phyloP scores from a whole-genome alignment of 30 jellyfish, hydroid and myxozoan genomes.

The Hydra vulgaris region DNA sequence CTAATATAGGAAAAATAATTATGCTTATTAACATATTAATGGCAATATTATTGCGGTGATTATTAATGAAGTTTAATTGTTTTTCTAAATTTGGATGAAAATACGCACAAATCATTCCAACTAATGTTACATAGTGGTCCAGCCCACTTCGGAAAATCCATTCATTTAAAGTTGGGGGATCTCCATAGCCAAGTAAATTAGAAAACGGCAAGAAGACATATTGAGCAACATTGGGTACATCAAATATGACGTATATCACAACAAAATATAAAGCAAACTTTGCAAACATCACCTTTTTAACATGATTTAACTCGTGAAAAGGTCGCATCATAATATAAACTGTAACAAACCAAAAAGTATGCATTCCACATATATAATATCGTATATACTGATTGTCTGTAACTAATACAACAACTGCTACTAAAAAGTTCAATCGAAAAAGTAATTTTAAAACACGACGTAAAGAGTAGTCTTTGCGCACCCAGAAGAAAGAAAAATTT shows the following conservation, averaged over 20 bases:
- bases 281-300: constrained; percentile 40
- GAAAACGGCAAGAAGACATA: constrained; percentile 58
- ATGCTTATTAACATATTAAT: constrained; percentile 3
- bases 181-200: constrained; percentile 37
- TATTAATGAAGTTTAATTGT: constrained; percentile 14
- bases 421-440: constrained; percentile 80
- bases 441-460: constrained; percentile 67
- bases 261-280: constrained; percentile 52
- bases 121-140: constrained; percentile 79
- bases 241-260: constrained; percentile 45
- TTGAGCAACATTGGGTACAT: constrained; percentile 58
- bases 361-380: constrained; percentile 96
- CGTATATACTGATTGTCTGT: constrained; percentile 80
- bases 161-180: constrained; percentile 52
- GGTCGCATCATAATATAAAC: constrained; percentile 98
- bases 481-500: constrained; percentile 91
- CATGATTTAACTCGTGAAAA: constrained; percentile 66
- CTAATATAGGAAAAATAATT: constrained; percentile 6
- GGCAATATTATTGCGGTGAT: not conserved
- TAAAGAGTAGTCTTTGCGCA: constrained; percentile 70
- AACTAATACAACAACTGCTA: constrained; percentile 36
- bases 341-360: constrained; percentile 84
- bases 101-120: constrained; percentile 93
- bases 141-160: constrained; percentile 88
- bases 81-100: constrained; percentile 65